A percentile compares a stretch with the other conserved stretches of the same genome.
Evolutionary conservation across 2,113 vertebrate species (phyloP).

Genomic region (Bettongia penicillata): DNA sequence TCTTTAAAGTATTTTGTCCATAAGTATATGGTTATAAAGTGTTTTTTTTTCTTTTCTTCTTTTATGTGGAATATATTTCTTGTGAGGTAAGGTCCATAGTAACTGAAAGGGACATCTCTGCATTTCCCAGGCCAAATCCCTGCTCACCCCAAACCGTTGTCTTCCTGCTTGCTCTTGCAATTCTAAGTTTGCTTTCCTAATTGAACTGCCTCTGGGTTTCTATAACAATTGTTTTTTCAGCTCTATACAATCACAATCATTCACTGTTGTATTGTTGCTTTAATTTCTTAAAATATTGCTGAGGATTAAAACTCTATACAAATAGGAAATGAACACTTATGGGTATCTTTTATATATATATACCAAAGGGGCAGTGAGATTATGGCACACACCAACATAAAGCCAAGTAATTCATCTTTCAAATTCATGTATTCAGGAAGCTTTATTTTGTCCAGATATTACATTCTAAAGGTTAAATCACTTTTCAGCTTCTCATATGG

Average conservation of each 20-base stretch:
- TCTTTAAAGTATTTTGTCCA: slow-evolving; percentile 83
- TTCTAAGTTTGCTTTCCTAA: slow-evolving; percentile 79
- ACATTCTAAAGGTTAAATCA: slow-evolving; percentile 22
- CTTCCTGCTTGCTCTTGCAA: slow-evolving; percentile 79
- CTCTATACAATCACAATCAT: slow-evolving; percentile 64
- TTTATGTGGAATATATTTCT: slow-evolving; percentile 95
- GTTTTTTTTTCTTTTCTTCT: slow-evolving; percentile 89
- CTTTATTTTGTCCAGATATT: slow-evolving; percentile 23
- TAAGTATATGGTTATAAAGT: slow-evolving; percentile 84
- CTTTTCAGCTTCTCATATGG: slow-evolving; percentile 14
- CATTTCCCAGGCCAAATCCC: slow-evolving; percentile 72
- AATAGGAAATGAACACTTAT: slow-evolving; percentile 46
- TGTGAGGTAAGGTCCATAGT: slow-evolving; percentile 94
- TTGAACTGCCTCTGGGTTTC: slow-evolving; percentile 73
- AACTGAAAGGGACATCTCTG: slow-evolving; percentile 83
- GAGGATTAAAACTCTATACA: slow-evolving; percentile 12
- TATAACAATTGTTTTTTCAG: slow-evolving; percentile 72
- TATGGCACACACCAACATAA: neutral
- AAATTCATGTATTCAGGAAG: slow-evolving; percentile 33
- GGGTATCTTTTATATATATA: neutral
- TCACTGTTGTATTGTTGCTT: slow-evolving; percentile 62
- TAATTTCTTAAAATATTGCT: slow-evolving; percentile 69
- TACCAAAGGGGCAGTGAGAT: slow-evolving; percentile 48
- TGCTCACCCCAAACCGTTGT: slow-evolving; percentile 79
- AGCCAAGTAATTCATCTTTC: slow-evolving; percentile 33